Evolutionary conservation across 92 coral and sea anemone species (phyloP).

Genomic region (Diadumene lineata): DNA sequence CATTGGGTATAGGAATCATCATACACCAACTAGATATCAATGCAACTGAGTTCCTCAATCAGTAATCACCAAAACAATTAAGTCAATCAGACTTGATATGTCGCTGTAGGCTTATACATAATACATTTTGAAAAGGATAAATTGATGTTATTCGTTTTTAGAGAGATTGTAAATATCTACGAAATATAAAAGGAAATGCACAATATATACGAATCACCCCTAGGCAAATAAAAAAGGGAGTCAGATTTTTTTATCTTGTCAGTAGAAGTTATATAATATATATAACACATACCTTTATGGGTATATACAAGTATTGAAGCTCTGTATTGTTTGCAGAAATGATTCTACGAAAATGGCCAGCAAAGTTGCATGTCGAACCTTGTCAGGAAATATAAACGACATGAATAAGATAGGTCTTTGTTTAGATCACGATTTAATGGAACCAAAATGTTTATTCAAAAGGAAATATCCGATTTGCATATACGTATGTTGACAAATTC

Average conservation of each 20-base stretch:
- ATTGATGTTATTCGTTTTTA: not conserved
- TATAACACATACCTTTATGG: too few relatives aligned
- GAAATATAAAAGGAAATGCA: slow-evolving; percentile 1
- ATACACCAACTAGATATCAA: too few relatives aligned
- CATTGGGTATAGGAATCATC: too few relatives aligned
- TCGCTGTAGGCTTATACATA: not conserved
- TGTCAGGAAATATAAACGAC: slow-evolving; percentile 26
- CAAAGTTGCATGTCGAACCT: slow-evolving; percentile 12
- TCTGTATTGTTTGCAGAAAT: not conserved
- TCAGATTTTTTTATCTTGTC: not conserved
- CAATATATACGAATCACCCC: not conserved
- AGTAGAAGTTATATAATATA: too few relatives aligned
- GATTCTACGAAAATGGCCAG: not conserved
- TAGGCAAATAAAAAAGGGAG: not conserved
- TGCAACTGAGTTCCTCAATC: not conserved
- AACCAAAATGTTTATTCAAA: slow-evolving; percentile 36
- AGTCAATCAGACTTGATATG: not conserved
- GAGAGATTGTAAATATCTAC: not conserved
- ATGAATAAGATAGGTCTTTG: slow-evolving; percentile 33
- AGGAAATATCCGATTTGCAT: slow-evolving; percentile 20
- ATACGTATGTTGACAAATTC: slow-evolving; percentile 12
- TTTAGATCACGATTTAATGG: slow-evolving; percentile 29
- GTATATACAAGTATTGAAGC: too few relatives aligned
- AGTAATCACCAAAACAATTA: slow-evolving; percentile 1
- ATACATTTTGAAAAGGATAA: not conserved